Conservation (phyloP, 2,888 invertebrate genomes). For the Athrips mouffetella region DNA sequence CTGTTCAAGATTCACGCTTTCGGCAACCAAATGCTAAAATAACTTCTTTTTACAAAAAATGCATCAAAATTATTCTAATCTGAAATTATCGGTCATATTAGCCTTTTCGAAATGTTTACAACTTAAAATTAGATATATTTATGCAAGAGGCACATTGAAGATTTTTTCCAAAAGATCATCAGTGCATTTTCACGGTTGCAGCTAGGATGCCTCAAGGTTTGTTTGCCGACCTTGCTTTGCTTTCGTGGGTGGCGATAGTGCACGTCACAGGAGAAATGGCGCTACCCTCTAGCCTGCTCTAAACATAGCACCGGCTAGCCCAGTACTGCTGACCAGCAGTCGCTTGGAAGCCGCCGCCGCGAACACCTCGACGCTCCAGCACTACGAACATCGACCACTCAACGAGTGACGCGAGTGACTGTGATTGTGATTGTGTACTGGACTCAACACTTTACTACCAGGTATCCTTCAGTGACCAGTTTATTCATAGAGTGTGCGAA, state of each 20-base stretch:
- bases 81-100: too few species aligned
- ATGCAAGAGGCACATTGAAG: too few species aligned
- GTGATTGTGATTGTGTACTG: conserved; percentile 62
- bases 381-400: conserved; percentile 71
- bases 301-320: conserved; percentile 49
- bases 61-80: too few species aligned
- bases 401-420: conserved; percentile 74
- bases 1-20: too few species aligned
- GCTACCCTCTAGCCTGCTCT: conserved; percentile 56
- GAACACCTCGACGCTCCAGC: conserved; percentile 70
- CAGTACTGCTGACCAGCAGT: conserved; percentile 50
- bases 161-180: not conserved
- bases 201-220: conserved; percentile 45
- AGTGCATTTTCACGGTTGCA: not conserved
- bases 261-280: conserved; percentile 55
- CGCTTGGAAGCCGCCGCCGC: conserved; percentile 73
- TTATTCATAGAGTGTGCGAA: conserved; percentile 42
- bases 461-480: conserved; percentile 31
- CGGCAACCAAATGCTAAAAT: too few species aligned
- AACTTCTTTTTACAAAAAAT: too few species aligned
- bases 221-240: conserved; percentile 60
- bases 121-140: too few species aligned
- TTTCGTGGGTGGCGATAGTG: conserved; percentile 39
- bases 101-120: too few species aligned
- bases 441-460: conserved; percentile 39